Evolutionary conservation across 1,140 invertebrate species (phyloP), one percentile per base, ranked within the genome.

Genomic region (Lepidurus arcticus): DNA sequence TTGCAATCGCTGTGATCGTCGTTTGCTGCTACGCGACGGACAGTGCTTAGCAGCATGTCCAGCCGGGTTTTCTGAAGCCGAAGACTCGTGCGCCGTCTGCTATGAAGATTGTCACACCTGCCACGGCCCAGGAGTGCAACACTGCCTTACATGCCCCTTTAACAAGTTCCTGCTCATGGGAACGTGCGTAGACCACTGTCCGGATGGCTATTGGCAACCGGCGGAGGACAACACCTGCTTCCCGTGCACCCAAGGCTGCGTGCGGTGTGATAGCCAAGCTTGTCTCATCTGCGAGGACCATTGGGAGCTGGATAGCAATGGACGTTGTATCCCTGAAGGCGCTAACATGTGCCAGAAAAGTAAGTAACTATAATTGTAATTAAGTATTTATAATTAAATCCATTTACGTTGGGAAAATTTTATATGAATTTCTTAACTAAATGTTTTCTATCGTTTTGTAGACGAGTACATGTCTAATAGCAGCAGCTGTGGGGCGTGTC

Each of bases 21-120:
- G 94, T 82, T 86, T 94, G 75, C 90, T 94, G 16, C 88, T 95
- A 81, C 89, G 92, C 82, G 90, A 92, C 78, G 91, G 91, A 81
- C 90, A 90, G 81, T 96, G 94, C 85, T 88, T 91, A 78, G 90
- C 92, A 2, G 88, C 91, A 1, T 96, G 94, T 87, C 94, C 94
- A 3, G 81, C 88, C 1, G 90, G 91, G 79, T 93, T 92, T 1
- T 94, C 90, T 82, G 92, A 94, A 85, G 93, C 92, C 1, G 91
- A 93, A 81, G 92, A 94, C 83, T 90, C 89, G 89, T 90, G 81
- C 85, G 85, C 83, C 8, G 13, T 34, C 5, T 84, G 84, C 77
- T 82, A 84, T 77, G 73, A 75, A 24, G 80, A 82, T 6, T 84
- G 84, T 76, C 53, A 80, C n/a, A 81, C 81, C 1, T 84, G 84